Base-by-base conservation (phyloP, 2,797 vertebrate genomes). In the Capromys pilorides region DNA sequence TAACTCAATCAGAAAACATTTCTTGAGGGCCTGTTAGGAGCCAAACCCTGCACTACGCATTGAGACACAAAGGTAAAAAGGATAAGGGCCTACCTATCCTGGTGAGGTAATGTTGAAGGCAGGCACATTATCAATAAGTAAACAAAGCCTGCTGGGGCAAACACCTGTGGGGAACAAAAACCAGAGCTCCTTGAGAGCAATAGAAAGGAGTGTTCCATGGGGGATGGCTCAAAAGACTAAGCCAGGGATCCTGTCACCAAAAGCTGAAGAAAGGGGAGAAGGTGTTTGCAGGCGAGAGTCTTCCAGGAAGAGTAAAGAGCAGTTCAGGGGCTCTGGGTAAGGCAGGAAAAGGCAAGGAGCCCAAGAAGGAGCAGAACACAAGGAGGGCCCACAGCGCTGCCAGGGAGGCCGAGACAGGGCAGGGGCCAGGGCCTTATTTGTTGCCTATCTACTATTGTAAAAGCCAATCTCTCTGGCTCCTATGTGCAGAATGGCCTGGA, bases 1-100 rank as follows among this genome's bases (percentile, higher is more conserved):
- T 88, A 71, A 73, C 71, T 84, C 83, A 33, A 67, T 75, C 69
- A 71, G 57, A 93, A 94, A 71, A 19, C 28, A 83, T 49, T 67
- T 83, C 92, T 0, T 22, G 66, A 85, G 61, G 21, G 69, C 64
- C 89, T 84, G 1, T 11, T 62, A 81, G 90, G 78, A 57, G 78
- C 45, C 75, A 22, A 77, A 36, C 28, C 28, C 66, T 13, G 7
- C 16, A 31, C 28, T 14, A 49, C n/a, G 28, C 28, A 16, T 49
- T 84, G 78, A 83, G 19, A 91, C 26, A 14, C 75, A 41, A 26
- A 28, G 59, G 28, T 28, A 66, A 18, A 28, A 93, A 86, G 62
- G 49, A 28, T 39, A 61, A 82, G 80, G 28, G n/a, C n/a, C 36
- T 18, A n/a, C n/a, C 59, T 1, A 12, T 36, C 92, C 49, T 49